phyloP scores from a whole-genome alignment of 1,140 invertebrate genomes.

The Ericerus pela region DNA sequence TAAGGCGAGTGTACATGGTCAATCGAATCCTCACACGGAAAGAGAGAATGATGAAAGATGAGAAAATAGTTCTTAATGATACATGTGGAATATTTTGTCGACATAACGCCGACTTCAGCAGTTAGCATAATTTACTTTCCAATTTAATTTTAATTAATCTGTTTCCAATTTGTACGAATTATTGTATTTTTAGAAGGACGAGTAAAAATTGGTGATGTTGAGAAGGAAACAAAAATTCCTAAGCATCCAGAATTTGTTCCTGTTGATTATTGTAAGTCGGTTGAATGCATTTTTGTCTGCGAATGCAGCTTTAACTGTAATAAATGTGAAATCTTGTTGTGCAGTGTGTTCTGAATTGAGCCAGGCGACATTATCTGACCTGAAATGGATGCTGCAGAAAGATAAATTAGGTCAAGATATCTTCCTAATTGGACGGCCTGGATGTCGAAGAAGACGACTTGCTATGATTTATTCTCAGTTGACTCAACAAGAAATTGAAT shows the following conservation, averaged over 20 bases:
- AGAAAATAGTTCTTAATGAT: not conserved
- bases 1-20: not conserved
- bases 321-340: constrained; percentile 21
- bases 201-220: constrained; percentile 61
- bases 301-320: constrained; percentile 14
- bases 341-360: constrained; percentile 39
- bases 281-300: constrained; percentile 13
- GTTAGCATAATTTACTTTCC: not conserved
- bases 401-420: constrained; percentile 86
- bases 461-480: constrained; percentile 79
- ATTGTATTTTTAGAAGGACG: constrained; percentile 20
- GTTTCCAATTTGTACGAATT: not conserved
- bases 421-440: constrained; percentile 83
- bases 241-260: constrained; percentile 66
- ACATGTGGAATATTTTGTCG: constrained; percentile 1
- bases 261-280: constrained; percentile 57
- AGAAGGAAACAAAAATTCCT: constrained; percentile 44
- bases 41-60: not conserved
- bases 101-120: not conserved
- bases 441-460: constrained; percentile 56
- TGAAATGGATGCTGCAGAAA: constrained; percentile 91
- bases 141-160: not conserved
- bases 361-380: constrained; percentile 62
- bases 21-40: not conserved
- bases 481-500: constrained; percentile 78